phyloP scores from a whole-genome alignment of 2,797 vertebrate species.

The Parotocinclus haroldoi region DNA sequence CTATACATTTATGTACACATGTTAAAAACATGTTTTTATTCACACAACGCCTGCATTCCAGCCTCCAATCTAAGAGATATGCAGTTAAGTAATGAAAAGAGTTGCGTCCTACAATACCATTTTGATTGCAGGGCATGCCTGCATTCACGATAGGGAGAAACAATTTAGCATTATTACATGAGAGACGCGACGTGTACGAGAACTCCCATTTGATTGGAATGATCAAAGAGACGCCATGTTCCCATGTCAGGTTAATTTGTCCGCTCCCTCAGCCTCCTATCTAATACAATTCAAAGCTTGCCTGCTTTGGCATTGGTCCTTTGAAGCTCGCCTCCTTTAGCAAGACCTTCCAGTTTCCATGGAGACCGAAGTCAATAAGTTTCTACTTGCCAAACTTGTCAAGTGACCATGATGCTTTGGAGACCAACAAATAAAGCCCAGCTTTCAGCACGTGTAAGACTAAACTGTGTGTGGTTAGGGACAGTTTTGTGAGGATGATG shows the following conservation, averaged over 20 bases:
- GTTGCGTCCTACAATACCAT: neutral
- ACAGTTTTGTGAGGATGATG: constrained; percentile 1
- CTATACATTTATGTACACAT: no score
- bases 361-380: constrained; percentile 50
- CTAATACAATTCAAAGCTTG: constrained; percentile 45
- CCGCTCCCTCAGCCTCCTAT: constrained; percentile 34
- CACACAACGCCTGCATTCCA: no score
- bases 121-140: constrained; percentile 16
- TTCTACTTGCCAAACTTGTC: constrained; percentile 39
- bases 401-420: constrained; percentile 31
- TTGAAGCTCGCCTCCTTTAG: constrained; percentile 39
- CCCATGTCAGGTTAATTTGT: constrained; percentile 47
- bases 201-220: constrained; percentile 36
- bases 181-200: constrained; percentile 33
- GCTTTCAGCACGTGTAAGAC: constrained; percentile 16
- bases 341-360: constrained; percentile 52
- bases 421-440: constrained; percentile 42
- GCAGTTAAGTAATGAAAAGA: neutral
- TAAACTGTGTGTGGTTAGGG: constrained; percentile 37
- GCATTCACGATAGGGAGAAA: constrained; percentile 9
- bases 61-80: neutral
- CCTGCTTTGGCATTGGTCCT: constrained; percentile 40
- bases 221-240: constrained; percentile 44
- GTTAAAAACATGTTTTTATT: neutral
- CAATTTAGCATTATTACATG: constrained; percentile 18